Conservation (phyloP, 2,797 vertebrate species). For the Pristis pectinata region DNA sequence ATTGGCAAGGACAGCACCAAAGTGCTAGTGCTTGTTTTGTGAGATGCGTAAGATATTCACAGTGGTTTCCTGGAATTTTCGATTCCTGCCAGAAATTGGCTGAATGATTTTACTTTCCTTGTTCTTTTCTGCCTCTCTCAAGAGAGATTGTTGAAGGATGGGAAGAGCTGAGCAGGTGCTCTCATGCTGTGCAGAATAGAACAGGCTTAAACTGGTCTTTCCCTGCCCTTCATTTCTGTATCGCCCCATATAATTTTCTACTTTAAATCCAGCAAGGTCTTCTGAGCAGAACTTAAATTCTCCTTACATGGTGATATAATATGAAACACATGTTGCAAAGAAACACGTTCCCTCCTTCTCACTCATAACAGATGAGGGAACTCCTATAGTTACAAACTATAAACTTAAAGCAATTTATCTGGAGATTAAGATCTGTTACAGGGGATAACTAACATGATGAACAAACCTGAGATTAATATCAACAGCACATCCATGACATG, state of each 20-base stretch:
- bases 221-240: neutral
- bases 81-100: neutral
- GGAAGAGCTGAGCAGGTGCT: neutral
- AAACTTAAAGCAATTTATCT: slow-evolving; percentile 12
- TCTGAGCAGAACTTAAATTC: slow-evolving; percentile 12
- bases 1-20: too few relatives aligned
- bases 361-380: neutral
- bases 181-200: neutral
- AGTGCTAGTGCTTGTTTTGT: too few relatives aligned
- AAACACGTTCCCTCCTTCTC: neutral
- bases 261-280: neutral
- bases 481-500: neutral
- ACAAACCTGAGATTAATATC: slow-evolving; percentile 6
- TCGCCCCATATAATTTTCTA: neutral
- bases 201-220: neutral
- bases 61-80: neutral
- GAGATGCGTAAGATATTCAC: too few relatives aligned
- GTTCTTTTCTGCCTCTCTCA: neutral
- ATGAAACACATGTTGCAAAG: slow-evolving; percentile 15
- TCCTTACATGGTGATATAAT: slow-evolving; percentile 23
- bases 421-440: neutral
- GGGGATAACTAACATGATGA: neutral
- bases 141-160: neutral
- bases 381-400: neutral
- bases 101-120: neutral